These are phyloP conservation scores for Ammodytes marinus DNA, from an alignment of 2,113 vertebrate species.

Conservation along the genomic window DNA sequence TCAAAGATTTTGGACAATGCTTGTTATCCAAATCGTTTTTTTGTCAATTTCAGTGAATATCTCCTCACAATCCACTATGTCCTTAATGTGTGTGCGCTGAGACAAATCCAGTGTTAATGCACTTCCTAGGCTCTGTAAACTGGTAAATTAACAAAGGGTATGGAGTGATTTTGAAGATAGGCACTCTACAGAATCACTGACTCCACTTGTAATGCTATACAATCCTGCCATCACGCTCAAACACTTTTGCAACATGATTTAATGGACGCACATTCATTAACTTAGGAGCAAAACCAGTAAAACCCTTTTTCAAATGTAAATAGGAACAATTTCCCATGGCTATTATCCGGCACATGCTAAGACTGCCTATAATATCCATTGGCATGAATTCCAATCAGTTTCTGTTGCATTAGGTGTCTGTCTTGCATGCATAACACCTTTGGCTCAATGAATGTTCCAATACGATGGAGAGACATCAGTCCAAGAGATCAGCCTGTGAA, in stretches of 20 bases:
- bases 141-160: no score
- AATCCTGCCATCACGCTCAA: neutral
- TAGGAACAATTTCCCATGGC: constrained; percentile 16
- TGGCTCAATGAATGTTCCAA: constrained; percentile 45
- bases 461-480: constrained; percentile 59
- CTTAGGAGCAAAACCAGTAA: neutral
- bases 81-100: no score
- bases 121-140: no score
- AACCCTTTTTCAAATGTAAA: constrained; percentile 16
- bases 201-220: no score
- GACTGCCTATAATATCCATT: constrained; percentile 6
- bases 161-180: no score
- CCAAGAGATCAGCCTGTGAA: constrained; percentile 61
- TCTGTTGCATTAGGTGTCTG: constrained; percentile 34
- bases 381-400: constrained; percentile 37
- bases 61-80: no score
- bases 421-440: constrained; percentile 35
- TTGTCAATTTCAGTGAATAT: no score
- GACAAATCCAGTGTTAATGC: no score
- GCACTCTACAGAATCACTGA: no score
- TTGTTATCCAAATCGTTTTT: no score
- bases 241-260: neutral
- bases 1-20: no score
- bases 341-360: constrained; percentile 2
- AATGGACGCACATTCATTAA: constrained; percentile 5